phyloP scores from a whole-genome alignment of 1,140 invertebrate species.

The Hycleus cichorii region DNA sequence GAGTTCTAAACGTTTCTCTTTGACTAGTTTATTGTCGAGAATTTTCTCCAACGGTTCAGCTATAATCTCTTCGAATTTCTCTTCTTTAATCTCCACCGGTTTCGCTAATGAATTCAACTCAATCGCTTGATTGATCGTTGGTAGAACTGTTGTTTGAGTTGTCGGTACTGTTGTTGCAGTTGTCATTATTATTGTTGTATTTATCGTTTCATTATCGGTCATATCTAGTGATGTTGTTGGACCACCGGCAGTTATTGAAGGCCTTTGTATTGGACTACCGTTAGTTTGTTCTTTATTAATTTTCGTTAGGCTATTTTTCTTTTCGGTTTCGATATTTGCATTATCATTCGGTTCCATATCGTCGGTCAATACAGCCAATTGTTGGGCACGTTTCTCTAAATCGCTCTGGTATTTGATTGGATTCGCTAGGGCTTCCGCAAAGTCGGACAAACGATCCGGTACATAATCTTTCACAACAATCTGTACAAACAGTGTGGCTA shows the following conservation, averaged over 20 bases:
- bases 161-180: conserved; percentile 1
- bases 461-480: conserved; percentile 96
- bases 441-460: conserved; percentile 85
- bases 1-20: conserved; percentile 73
- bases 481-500: conserved; percentile 86
- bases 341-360: conserved; percentile 50
- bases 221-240: conserved; percentile 24
- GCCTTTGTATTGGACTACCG: conserved; percentile 33
- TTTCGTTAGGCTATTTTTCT: conserved; percentile 25
- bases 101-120: conserved; percentile 31
- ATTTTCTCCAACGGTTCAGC: conserved; percentile 75
- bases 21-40: conserved; percentile 71
- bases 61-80: conserved; percentile 51
- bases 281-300: conserved; percentile 18
- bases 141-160: too few relatives aligned
- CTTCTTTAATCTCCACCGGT: conserved; percentile 24
- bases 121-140: background rate
- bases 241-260: conserved; percentile 23
- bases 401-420: conserved; percentile 96
- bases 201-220: conserved; percentile 21
- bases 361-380: conserved; percentile 84
- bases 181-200: background rate
- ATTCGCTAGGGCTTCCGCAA: conserved; percentile 95
- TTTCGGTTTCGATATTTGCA: conserved; percentile 17
- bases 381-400: conserved; percentile 83